Percentiles rank a stretch among this genome's conserved stretches.
phyloP scores from a whole-genome alignment of 1,140 invertebrate species.

The Eurosta solidaginis region DNA sequence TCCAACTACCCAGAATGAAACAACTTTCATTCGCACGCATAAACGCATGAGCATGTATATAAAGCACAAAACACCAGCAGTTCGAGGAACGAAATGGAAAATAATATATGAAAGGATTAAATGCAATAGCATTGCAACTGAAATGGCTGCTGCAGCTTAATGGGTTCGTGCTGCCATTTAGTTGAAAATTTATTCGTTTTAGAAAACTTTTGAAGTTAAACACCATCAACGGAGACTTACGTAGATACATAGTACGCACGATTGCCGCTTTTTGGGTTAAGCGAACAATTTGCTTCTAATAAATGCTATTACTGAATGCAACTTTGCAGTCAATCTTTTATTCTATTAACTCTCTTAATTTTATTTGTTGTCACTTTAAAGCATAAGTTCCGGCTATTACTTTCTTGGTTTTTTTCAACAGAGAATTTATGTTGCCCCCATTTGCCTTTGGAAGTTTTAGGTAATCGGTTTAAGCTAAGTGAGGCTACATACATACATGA shows the following conservation, averaged over 20 bases:
- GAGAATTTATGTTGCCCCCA: no score
- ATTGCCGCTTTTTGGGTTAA: not conserved
- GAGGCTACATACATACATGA: no score
- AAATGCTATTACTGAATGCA: not conserved
- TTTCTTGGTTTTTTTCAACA: no score
- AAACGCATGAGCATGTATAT: no score
- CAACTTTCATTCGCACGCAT: no score
- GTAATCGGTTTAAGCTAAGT: no score
- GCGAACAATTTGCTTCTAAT: not conserved
- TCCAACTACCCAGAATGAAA: no score
- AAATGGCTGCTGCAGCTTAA: not conserved
- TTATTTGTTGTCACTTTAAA: not conserved
- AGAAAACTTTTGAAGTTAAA: not conserved
- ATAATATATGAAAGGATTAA: not conserved
- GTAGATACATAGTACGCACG: not conserved
- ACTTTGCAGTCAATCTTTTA: not conserved
- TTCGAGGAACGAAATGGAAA: not conserved
- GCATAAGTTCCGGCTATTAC: no score
- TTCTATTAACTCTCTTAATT: not conserved
- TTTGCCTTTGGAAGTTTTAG: no score
- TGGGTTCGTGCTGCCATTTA: conserved; percentile 3
- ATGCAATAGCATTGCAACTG: not conserved
- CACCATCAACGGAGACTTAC: not conserved
- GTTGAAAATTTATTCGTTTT: not conserved
- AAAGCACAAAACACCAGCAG: no score